Percentiles rank a stretch among this genome's conserved stretches.
phyloP scores from a whole-genome alignment of 2,888 invertebrate genomes.

The Antitype chi region DNA sequence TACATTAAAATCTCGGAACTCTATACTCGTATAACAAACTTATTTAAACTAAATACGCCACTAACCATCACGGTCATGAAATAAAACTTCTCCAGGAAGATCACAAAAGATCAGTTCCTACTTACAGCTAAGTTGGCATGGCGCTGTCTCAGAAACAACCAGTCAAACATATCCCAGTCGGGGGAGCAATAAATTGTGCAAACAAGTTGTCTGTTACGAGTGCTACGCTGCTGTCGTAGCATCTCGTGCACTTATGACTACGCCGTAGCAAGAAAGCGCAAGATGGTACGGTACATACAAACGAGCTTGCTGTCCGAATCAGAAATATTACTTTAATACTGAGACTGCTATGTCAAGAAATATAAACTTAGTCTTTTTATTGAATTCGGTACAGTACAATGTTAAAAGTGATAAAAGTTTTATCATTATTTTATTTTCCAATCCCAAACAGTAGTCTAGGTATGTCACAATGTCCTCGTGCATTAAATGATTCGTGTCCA shows the following conservation, averaged over 20 bases:
- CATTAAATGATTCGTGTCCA: conserved; percentile 45
- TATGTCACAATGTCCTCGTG: conserved; percentile 19
- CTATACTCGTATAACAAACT: background rate
- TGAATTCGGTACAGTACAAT: conserved; percentile 5
- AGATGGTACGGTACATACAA: conserved; percentile 50
- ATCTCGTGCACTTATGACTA: conserved; percentile 68
- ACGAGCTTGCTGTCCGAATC: conserved; percentile 45
- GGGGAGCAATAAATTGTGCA: conserved; percentile 74
- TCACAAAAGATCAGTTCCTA: conserved; percentile 6
- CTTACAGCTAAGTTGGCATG: conserved; percentile 26
- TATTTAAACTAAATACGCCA: background rate
- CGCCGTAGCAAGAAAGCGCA: conserved; percentile 58
- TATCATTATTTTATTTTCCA: background rate
- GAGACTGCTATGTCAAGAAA: conserved; percentile 22
- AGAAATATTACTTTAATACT: conserved; percentile 41
- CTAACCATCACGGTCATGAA: background rate
- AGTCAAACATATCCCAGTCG: conserved; percentile 70
- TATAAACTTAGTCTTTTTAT: conserved; percentile 8
- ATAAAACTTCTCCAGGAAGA: conserved; percentile 11
- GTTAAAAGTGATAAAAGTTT: conserved; percentile 7
- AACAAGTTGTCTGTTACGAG: conserved; percentile 72
- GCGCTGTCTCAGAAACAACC: conserved; percentile 57
- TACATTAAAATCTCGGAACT: background rate
- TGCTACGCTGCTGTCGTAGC: conserved; percentile 65
- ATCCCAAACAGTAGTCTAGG: conserved; percentile 1